A percentile compares a stretch with the other conserved stretches of the same genome.
Conservation (phyloP, 2,797 vertebrate species). For the Heliangelus exortis region DNA sequence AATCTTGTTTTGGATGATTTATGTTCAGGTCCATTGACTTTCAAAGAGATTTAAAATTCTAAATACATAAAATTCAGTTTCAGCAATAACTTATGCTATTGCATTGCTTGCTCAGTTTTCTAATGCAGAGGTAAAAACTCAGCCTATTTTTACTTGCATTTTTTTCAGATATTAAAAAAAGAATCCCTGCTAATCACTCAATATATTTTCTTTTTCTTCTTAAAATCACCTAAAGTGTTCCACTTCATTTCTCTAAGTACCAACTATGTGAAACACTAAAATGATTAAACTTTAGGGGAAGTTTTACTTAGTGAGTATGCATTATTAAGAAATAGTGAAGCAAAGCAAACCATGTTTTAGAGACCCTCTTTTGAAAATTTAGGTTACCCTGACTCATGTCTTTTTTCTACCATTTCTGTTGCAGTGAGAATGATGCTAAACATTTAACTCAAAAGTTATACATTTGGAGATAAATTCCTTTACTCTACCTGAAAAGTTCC, state of each 20-base stretch:
- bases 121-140: not conserved
- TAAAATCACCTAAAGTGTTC: not conserved
- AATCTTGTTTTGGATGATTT: constrained; percentile 19
- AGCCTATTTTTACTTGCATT: not conserved
- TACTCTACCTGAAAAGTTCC: not conserved
- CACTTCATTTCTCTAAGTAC: not conserved
- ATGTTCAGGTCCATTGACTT: constrained; percentile 1
- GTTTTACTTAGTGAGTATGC: not conserved
- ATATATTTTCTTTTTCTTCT: not conserved
- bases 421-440: not conserved
- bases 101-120: not conserved
- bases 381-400: not conserved
- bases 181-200: not conserved
- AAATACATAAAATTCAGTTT: constrained; percentile 1
- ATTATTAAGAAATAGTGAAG: not conserved
- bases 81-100: constrained; percentile 20
- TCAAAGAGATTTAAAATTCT: constrained; percentile 22
- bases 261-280: not conserved
- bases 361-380: not conserved
- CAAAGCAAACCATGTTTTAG: not conserved
- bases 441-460: not conserved
- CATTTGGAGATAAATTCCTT: not conserved
- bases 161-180: not conserved
- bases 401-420: not conserved
- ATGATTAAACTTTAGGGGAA: not conserved